Evolutionary conservation across 2,888 invertebrate species (phyloP).

Genomic region (Drosophila dives): DNA sequence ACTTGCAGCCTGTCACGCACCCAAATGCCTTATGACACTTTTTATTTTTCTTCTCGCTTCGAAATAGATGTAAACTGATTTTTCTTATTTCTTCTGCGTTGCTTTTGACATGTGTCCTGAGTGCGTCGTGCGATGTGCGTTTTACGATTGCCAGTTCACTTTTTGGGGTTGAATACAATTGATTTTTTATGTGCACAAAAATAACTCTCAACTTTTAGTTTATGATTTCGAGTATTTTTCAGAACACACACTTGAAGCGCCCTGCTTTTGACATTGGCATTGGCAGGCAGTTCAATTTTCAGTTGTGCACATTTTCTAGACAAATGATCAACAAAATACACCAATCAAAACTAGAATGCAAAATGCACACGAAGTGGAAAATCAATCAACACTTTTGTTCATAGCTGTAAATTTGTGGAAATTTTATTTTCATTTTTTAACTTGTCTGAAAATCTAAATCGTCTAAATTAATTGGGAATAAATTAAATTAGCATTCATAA

Average conservation of each 20-base stretch:
- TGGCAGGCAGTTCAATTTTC: slow-evolving; percentile 33
- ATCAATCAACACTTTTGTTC: neutral
- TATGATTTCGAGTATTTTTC: slow-evolving; percentile 22
- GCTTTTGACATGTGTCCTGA: slow-evolving; percentile 73
- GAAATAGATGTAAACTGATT: slow-evolving; percentile 35
- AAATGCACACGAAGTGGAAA: neutral
- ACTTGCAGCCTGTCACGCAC: slow-evolving; percentile 34
- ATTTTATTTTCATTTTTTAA: neutral
- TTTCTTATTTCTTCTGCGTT: slow-evolving; percentile 33
- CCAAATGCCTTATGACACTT: slow-evolving; percentile 76
- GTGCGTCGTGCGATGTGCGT: slow-evolving; percentile 31
- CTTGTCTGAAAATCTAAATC: neutral
- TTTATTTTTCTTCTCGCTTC: slow-evolving; percentile 46
- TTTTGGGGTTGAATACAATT: slow-evolving; percentile 67
- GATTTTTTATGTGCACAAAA: slow-evolving; percentile 63
- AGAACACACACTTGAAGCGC: slow-evolving; percentile 29
- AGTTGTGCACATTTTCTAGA: neutral
- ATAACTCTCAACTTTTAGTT: slow-evolving; percentile 52
- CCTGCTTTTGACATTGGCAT: slow-evolving; percentile 64
- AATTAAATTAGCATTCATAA: neutral
- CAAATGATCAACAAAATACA: neutral
- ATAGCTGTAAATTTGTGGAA: neutral
- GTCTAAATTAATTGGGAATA: neutral
- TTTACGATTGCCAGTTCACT: slow-evolving; percentile 30
- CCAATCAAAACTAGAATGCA: slow-evolving; percentile 1